Percentiles rank a stretch among this genome's conserved stretches.
phyloP scores from a whole-genome alignment of 2,888 invertebrate species.

The Operophtera brumata region DNA sequence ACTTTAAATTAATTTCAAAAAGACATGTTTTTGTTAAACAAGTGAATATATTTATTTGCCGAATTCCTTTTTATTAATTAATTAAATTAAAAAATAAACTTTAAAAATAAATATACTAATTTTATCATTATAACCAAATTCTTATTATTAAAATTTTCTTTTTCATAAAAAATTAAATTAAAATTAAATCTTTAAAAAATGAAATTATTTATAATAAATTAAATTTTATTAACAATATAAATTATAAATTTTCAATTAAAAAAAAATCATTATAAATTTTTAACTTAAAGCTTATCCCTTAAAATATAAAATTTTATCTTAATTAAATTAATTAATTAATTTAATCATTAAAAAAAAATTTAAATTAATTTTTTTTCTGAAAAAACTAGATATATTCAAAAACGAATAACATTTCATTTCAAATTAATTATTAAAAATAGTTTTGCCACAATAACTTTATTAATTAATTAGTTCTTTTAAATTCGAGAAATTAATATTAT shows the following conservation, averaged over 20 bases:
- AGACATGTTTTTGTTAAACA: conserved; percentile 91
- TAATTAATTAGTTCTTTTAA: conserved; percentile 82
- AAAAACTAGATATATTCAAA: conserved; percentile 85
- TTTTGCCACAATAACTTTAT: conserved; percentile 80
- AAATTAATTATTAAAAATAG: conserved; percentile 82
- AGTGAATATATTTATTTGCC: conserved; percentile 83
- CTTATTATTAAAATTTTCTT: conserved; percentile 64
- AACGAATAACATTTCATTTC: conserved; percentile 84
- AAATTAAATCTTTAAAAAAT: conserved; percentile 47
- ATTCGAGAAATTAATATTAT: conserved; percentile 78
- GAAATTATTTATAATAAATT: conserved; percentile 73
- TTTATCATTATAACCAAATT: conserved; percentile 79
- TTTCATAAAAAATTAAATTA: conserved; percentile 70
- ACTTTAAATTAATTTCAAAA: conserved; percentile 83
- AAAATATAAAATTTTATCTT: conserved; percentile 68
- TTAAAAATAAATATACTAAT: conserved; percentile 72
- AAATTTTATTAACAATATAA: conserved; percentile 80
- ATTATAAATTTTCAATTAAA: conserved; percentile 70
- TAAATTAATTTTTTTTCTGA: conserved; percentile 79
- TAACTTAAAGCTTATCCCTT: conserved; percentile 82
- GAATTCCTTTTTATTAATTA: conserved; percentile 81
- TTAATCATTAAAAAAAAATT: conserved; percentile 72
- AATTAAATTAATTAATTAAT: conserved; percentile 48
- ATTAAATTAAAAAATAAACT: conserved; percentile 45
- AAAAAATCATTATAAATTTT: conserved; percentile 71